These are phyloP conservation scores for Phycodurus eques DNA, from an alignment of 2,113 vertebrate species.

Conservation along the genomic window DNA sequence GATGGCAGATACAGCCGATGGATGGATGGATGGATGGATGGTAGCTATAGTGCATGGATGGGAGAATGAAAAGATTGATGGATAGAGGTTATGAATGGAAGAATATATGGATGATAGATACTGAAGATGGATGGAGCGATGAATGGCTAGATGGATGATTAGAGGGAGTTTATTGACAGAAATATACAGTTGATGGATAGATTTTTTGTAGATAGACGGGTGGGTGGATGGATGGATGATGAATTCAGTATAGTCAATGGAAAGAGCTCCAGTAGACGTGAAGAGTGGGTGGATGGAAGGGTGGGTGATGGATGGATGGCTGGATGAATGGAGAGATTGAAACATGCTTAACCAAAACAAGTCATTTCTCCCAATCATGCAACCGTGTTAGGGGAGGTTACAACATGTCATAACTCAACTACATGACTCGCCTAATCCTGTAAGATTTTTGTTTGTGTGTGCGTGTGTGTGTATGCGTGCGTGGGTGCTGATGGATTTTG, in stretches of 20 bases:
- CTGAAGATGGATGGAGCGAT: background rate
- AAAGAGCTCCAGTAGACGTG: background rate
- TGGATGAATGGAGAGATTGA: background rate
- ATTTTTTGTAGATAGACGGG: too few relatives aligned
- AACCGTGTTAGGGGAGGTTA: constrained; percentile 50
- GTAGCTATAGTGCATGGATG: background rate
- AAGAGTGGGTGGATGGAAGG: background rate
- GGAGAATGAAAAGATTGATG: background rate
- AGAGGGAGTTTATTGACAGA: too few relatives aligned
- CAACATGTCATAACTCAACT: constrained; percentile 46
- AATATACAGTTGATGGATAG: too few relatives aligned
- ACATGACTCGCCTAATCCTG: constrained; percentile 53
- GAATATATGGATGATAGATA: background rate
- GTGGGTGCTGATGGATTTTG: constrained; percentile 37
- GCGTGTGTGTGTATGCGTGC: constrained; percentile 9
- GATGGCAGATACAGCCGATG: background rate
- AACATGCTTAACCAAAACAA: constrained; percentile 21
- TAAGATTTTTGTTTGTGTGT: constrained; percentile 29
- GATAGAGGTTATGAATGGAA: background rate
- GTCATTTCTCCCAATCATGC: constrained; percentile 34
- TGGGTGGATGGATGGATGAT: background rate
- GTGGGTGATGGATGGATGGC: background rate
- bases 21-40: background rate
- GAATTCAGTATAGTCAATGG: background rate
- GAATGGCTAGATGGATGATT: too few relatives aligned